These are phyloP conservation scores for Eptesicus fuscus DNA, from an alignment of 2,113 vertebrate species.

Conservation along the genomic window DNA sequence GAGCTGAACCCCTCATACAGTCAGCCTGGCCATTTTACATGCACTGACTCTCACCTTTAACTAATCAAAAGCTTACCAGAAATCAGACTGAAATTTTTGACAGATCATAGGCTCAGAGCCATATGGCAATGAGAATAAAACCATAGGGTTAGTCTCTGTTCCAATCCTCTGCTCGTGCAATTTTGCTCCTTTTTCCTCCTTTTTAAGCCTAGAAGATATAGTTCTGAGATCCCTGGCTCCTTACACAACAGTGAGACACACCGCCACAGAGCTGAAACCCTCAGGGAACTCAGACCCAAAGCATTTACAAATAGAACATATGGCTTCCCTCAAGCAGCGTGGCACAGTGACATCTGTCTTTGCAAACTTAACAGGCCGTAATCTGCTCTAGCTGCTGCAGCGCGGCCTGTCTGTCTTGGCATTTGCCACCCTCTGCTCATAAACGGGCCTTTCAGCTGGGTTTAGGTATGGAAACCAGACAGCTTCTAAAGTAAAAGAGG, in stretches of 20 bases:
- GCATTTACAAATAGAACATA: background rate
- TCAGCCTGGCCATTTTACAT: background rate
- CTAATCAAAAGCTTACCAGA: constrained; percentile 22
- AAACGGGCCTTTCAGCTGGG: constrained; percentile 36
- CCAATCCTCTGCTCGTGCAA: background rate
- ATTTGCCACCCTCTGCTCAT: background rate
- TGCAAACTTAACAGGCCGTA: constrained; percentile 5
- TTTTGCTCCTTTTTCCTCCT: background rate
- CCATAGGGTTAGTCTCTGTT: background rate
- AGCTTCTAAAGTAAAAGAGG: background rate
- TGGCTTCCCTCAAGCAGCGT: background rate
- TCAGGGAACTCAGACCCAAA: background rate
- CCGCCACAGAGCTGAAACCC: background rate
- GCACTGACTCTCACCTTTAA: background rate
- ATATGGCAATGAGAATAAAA: constrained; percentile 9
- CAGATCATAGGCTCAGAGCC: background rate
- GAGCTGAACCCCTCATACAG: background rate
- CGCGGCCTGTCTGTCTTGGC: background rate
- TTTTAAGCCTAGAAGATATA: background rate
- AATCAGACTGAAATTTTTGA: background rate
- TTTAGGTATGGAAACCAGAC: constrained; percentile 12
- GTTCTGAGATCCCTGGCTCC: background rate
- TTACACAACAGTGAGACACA: background rate
- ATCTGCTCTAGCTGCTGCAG: background rate
- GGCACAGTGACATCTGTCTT: constrained; percentile 30